Evolutionary conservation across 2,113 vertebrate genomes (phyloP).

Genomic region (Brachypodius melanocephalos): DNA sequence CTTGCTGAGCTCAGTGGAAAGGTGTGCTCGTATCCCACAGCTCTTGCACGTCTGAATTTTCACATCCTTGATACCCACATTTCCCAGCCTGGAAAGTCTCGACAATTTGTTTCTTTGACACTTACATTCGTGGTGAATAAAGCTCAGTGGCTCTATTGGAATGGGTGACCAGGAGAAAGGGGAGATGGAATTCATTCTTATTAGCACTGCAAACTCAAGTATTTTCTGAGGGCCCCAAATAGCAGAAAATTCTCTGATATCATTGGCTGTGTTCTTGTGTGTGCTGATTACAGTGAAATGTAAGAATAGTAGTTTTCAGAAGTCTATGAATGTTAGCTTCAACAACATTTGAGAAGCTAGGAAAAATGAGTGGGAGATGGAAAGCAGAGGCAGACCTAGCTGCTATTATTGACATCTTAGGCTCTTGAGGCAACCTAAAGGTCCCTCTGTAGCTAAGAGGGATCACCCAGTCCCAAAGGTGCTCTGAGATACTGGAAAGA

Average conservation of each 20-base stretch:
- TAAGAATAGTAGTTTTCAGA: neutral
- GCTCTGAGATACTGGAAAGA: neutral
- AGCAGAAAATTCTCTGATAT: neutral
- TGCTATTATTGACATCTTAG: neutral
- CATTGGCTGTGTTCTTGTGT: accelerated
- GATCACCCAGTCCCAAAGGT: neutral
- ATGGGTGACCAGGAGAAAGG: neutral
- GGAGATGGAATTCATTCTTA: neutral
- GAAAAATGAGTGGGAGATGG: neutral
- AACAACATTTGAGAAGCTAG: neutral
- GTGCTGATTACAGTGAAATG: neutral
- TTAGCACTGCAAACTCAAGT: neutral
- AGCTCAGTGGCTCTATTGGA: neutral
- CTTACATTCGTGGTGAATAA: neutral
- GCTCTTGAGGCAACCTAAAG: neutral
- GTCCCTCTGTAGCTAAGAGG: neutral
- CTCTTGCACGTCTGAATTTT: neutral
- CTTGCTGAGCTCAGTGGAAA: neutral
- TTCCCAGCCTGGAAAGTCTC: neutral
- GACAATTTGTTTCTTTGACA: neutral
- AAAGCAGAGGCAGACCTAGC: neutral
- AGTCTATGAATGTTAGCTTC: neutral
- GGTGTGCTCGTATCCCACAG: neutral
- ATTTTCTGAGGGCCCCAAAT: neutral
- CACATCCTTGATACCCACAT: neutral